Percentiles rank a stretch among this genome's conserved stretches.
Evolutionary conservation across 1,140 invertebrate species (phyloP).

Genomic region (Diachasmimorpha longicaudata): DNA sequence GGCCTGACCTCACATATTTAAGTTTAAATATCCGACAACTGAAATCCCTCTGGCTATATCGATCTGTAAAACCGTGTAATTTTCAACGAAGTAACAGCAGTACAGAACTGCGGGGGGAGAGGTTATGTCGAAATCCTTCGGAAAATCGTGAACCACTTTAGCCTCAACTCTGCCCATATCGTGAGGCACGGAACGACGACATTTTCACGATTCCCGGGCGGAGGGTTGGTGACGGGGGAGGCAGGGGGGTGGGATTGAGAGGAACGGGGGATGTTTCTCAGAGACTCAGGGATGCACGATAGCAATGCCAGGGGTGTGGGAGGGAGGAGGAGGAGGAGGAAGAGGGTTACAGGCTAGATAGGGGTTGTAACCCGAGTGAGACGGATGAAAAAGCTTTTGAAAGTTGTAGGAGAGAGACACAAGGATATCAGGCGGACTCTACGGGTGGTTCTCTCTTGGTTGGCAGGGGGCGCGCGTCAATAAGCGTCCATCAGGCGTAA

Average conservation of each 20-base stretch:
- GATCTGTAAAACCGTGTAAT: not conserved
- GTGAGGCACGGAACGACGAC: constrained; percentile 31
- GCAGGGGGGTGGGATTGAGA: constrained; percentile 6
- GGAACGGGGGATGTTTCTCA: constrained; percentile 23
- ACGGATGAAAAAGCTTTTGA: constrained; percentile 39
- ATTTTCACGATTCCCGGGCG: constrained; percentile 37
- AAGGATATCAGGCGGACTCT: constrained; percentile 29
- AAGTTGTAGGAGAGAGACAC: constrained; percentile 38
- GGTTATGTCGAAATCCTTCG: not conserved
- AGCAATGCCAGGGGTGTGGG: constrained; percentile 17
- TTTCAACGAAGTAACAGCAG: not conserved
- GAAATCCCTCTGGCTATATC: not conserved
- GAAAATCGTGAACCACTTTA: constrained; percentile 14
- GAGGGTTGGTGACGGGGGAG: too few species aligned
- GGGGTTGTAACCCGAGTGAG: constrained; percentile 15
- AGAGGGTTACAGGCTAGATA: constrained; percentile 18
- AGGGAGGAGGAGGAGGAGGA: too few species aligned
- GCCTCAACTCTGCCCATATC: constrained; percentile 8
- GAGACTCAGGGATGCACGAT: constrained; percentile 8
- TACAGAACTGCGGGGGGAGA: not conserved
- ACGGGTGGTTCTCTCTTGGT: constrained; percentile 26
- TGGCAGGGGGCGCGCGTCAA: constrained; percentile 58
- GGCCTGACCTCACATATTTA: too few species aligned
- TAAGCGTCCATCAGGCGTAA: constrained; percentile 65
- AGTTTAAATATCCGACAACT: too few species aligned